Percentiles rank a stretch among this genome's conserved stretches.
phyloP scores from a whole-genome alignment of 2,888 invertebrate species.

The Diloba caeruleocephala region DNA sequence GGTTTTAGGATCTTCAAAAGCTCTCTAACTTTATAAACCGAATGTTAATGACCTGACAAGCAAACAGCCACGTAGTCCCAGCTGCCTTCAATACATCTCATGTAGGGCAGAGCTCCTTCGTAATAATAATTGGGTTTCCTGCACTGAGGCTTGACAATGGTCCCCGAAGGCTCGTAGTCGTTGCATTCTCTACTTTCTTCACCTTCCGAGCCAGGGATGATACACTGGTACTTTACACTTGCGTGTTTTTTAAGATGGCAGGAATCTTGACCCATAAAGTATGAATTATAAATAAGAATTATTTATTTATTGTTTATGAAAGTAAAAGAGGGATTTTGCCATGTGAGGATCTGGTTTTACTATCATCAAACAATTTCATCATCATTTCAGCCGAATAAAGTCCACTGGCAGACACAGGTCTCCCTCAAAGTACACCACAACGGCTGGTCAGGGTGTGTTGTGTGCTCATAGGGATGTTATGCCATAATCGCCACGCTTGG shows the following conservation, averaged over 20 bases:
- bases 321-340: too few species aligned
- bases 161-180: slow-evolving; percentile 1
- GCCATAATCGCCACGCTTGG: too few species aligned
- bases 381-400: too few species aligned
- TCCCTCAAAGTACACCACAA: too few species aligned
- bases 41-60: not conserved
- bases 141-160: not conserved
- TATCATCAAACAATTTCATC: too few species aligned
- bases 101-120: not conserved
- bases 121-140: not conserved
- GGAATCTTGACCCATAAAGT: slow-evolving; percentile 78
- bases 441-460: too few species aligned
- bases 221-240: slow-evolving; percentile 95
- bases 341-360: too few species aligned
- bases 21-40: too few species aligned
- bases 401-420: too few species aligned
- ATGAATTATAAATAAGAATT: not conserved
- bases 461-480: too few species aligned
- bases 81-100: slow-evolving; percentile 2
- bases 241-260: slow-evolving; percentile 93
- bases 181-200: slow-evolving; percentile 79
- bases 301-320: too few species aligned
- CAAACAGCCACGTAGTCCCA: slow-evolving; percentile 12
- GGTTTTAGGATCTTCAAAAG: too few species aligned
- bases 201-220: slow-evolving; percentile 93